These are phyloP conservation scores for Prenolepis imparis DNA, from an alignment of 2,888 invertebrate species.

Conservation along the genomic window DNA sequence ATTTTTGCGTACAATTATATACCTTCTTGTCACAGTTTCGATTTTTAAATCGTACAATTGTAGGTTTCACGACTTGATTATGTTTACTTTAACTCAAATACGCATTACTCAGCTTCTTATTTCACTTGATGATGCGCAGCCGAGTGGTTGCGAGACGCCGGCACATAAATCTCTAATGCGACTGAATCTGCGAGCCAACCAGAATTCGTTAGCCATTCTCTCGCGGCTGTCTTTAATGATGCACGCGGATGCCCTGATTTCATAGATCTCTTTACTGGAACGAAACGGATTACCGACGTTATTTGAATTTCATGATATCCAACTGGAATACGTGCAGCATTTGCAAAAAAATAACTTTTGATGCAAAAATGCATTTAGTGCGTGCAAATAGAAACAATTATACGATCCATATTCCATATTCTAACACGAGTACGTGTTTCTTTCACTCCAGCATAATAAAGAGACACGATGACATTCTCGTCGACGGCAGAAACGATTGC, in stretches of 20 bases:
- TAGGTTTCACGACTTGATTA: neutral
- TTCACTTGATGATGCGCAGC: slow-evolving; percentile 6
- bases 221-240: slow-evolving; percentile 37
- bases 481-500: neutral
- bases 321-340: neutral
- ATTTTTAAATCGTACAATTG: neutral
- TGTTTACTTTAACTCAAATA: slow-evolving; percentile 19
- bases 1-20: neutral
- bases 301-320: slow-evolving; percentile 40
- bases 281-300: neutral
- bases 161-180: slow-evolving; percentile 42
- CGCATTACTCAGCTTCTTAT: slow-evolving; percentile 21
- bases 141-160: slow-evolving; percentile 16
- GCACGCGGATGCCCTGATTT: slow-evolving; percentile 39
- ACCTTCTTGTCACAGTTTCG: neutral
- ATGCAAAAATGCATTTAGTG: neutral
- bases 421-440: neutral
- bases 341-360: neutral
- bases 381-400: neutral
- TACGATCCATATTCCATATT: neutral
- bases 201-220: slow-evolving; percentile 28
- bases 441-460: neutral
- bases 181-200: slow-evolving; percentile 15
- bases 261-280: slow-evolving; percentile 23
- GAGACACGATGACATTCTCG: neutral